Conservation (phyloP, 2,888 invertebrate species). For the Harpalus rufipes region DNA sequence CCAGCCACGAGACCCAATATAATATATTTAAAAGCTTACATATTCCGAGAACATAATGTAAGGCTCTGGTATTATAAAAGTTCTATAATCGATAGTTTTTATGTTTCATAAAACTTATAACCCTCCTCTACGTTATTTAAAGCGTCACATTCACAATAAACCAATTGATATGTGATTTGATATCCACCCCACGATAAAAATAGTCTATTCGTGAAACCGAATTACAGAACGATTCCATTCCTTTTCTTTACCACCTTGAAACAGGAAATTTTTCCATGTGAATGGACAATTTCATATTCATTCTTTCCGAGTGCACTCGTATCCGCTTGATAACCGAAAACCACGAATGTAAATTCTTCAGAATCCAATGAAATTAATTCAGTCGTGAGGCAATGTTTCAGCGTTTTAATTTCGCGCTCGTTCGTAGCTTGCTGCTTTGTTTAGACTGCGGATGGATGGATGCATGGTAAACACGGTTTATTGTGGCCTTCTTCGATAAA, state of each 20-base stretch:
- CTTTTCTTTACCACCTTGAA: conserved; percentile 19
- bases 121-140: neutral
- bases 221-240: conserved; percentile 30
- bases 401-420: conserved; percentile 44
- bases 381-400: conserved; percentile 36
- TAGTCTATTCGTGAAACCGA: neutral
- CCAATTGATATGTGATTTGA: neutral
- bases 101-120: neutral
- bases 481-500: conserved; percentile 38
- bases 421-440: conserved; percentile 26
- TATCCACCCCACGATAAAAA: neutral
- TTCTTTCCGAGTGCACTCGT: conserved; percentile 41
- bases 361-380: conserved; percentile 53
- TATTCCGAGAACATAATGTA: neutral
- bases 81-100: neutral
- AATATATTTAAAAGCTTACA: too few relatives aligned
- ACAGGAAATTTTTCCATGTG: conserved; percentile 40
- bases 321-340: conserved; percentile 42
- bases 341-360: conserved; percentile 52
- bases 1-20: too few relatives aligned
- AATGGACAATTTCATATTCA: conserved; percentile 59
- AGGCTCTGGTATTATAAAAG: neutral
- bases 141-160: neutral
- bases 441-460: conserved; percentile 36
- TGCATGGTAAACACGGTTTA: conserved; percentile 48